Percentiles rank a stretch among this genome's conserved stretches.
phyloP scores from a whole-genome alignment of 2,888 invertebrate genomes.

The Crossocerus cetratus region DNA sequence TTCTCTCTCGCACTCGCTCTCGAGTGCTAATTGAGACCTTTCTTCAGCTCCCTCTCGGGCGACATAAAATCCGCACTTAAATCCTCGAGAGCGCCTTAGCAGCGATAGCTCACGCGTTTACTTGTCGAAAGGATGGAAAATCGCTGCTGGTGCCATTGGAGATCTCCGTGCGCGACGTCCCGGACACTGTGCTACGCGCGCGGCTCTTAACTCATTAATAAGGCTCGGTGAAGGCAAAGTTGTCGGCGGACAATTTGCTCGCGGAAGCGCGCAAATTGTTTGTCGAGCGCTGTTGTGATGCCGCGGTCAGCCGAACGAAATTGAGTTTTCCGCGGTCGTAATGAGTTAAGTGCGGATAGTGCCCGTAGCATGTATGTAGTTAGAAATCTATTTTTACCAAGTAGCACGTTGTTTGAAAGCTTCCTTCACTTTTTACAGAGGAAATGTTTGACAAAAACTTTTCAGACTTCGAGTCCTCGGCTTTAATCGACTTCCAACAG shows the following conservation, averaged over 20 bases:
- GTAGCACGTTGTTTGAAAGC: no score
- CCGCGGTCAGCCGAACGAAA: not conserved
- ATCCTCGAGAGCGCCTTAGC: no score
- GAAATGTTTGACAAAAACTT: not conserved
- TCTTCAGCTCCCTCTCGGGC: no score
- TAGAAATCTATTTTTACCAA: no score
- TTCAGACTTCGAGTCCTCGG: no score
- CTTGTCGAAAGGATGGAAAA: no score
- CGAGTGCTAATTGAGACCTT: conserved; percentile 32
- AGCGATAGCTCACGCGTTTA: no score
- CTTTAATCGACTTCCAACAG: no score
- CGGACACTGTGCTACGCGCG: not conserved
- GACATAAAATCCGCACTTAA: no score
- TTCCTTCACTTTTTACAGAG: no score
- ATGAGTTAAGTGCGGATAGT: not conserved
- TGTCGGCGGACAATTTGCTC: not conserved
- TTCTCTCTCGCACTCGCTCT: conserved; percentile 8
- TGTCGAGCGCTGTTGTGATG: not conserved
- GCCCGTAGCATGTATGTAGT: not conserved
- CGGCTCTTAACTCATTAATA: not conserved
- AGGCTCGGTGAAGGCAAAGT: not conserved
- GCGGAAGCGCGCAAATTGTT: not conserved
- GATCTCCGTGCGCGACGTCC: no score
- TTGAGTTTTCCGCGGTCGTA: not conserved
- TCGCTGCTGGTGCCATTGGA: no score